Evolutionary conservation across 2,888 invertebrate genomes (phyloP).

Genomic region (Seira musarum): DNA sequence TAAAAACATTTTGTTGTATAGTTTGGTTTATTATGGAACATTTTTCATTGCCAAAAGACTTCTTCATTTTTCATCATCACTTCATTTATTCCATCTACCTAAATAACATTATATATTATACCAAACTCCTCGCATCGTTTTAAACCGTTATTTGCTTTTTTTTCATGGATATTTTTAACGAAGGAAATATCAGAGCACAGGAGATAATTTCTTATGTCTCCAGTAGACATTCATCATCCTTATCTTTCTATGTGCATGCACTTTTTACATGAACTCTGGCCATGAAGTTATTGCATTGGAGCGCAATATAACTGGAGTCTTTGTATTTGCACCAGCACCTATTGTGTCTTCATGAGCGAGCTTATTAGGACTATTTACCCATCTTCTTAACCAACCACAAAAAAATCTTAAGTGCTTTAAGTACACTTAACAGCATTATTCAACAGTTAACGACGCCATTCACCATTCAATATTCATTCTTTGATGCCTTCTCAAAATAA

Average conservation of each 20-base stretch:
- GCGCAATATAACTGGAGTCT: background rate
- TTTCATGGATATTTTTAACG: slow-evolving; percentile 33
- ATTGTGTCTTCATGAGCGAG: slow-evolving; percentile 6
- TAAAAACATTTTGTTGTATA: background rate
- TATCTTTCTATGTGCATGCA: slow-evolving; percentile 26
- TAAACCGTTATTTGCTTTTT: slow-evolving; percentile 25
- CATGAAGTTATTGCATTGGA: too few relatives aligned
- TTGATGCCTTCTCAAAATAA: slow-evolving; percentile 52
- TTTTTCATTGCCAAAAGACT: background rate
- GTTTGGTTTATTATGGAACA: background rate
- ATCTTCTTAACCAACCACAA: background rate
- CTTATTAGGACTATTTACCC: background rate
- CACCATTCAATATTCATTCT: slow-evolving; percentile 24
- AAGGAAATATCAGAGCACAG: slow-evolving; percentile 35
- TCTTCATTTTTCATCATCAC: too few relatives aligned
- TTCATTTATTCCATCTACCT: too few relatives aligned
- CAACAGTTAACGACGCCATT: slow-evolving; percentile 14
- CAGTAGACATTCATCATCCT: slow-evolving; percentile 48
- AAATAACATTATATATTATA: background rate
- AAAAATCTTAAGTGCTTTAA: slow-evolving; percentile 7
- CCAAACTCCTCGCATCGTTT: background rate
- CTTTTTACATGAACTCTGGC: background rate
- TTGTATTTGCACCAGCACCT: slow-evolving; percentile 1
- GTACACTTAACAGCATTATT: slow-evolving; percentile 17
- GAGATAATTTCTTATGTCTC: slow-evolving; percentile 30